phyloP scores from a whole-genome alignment of 2,888 invertebrate genomes.

The Penaeus monodon region DNA sequence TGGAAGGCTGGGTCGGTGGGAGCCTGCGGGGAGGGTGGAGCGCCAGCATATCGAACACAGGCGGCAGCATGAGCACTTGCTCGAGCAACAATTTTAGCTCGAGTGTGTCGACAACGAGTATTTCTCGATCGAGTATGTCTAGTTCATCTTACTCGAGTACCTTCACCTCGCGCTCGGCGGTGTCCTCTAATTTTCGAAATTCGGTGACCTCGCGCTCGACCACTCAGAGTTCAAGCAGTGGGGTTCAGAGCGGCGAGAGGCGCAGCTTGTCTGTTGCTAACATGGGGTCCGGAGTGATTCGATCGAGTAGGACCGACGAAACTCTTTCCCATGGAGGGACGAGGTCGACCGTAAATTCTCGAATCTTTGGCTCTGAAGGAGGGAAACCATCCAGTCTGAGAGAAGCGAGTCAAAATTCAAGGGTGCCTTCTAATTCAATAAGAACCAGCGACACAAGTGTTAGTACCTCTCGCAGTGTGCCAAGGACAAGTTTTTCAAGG shows the following conservation, averaged over 20 bases:
- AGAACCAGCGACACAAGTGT: too few species aligned
- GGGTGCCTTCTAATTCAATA: too few species aligned
- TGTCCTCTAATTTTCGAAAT: background rate
- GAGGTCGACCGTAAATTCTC: too few species aligned
- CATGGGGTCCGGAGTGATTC: slow-evolving; percentile 4
- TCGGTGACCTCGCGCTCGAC: background rate
- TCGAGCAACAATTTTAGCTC: background rate
- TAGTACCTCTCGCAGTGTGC: too few species aligned
- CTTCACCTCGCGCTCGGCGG: slow-evolving; percentile 2
- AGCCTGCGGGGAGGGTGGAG: slow-evolving; percentile 50
- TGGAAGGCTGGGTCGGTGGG: slow-evolving; percentile 5
- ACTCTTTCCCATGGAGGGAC: background rate
- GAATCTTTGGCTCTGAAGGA: too few species aligned
- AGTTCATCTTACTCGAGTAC: too few species aligned
- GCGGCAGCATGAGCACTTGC: background rate
- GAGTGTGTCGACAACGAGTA: too few species aligned
- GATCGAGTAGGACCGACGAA: background rate
- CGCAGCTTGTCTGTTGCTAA: slow-evolving; percentile 4
- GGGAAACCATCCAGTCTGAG: too few species aligned
- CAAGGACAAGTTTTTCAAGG: slow-evolving; percentile 8
- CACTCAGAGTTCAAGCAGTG: background rate
- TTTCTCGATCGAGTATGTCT: too few species aligned
- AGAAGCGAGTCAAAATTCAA: too few species aligned
- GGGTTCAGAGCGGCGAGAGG: background rate
- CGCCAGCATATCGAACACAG: background rate